phyloP scores from a whole-genome alignment of 2,113 vertebrate genomes.

The Takifugu bimaculatus region DNA sequence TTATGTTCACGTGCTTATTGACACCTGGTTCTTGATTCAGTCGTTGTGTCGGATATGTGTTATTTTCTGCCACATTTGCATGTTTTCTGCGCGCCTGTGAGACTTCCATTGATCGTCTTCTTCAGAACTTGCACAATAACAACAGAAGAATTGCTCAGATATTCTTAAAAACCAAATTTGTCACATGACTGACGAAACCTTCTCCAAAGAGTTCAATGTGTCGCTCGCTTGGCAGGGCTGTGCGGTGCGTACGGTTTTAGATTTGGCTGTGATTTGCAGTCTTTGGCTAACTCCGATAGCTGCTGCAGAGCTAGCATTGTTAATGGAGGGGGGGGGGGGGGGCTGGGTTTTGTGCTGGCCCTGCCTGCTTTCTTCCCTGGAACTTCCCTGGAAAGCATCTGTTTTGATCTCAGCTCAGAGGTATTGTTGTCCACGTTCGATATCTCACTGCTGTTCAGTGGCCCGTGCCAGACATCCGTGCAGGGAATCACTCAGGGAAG shows the following conservation, averaged over 20 bases:
- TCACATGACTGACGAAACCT: no score
- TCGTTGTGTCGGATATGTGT: no score
- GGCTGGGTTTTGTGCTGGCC: constrained; percentile 38
- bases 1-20: no score
- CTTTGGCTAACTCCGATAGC: constrained; percentile 36
- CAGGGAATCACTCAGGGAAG: constrained; percentile 8
- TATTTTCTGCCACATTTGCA: no score
- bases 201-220: constrained; percentile 33
- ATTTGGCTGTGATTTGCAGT: constrained; percentile 33
- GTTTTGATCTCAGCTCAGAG: constrained; percentile 43
- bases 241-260: constrained; percentile 30
- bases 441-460: constrained; percentile 30
- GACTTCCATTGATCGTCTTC: no score
- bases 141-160: no score
- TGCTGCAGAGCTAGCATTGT: constrained; percentile 40
- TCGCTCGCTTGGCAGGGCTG: constrained; percentile 34
- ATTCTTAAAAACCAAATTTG: no score
- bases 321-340: constrained; percentile 14
- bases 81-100: no score
- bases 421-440: constrained; percentile 41
- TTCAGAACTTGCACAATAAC: no score
- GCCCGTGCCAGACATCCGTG: constrained; percentile 5
- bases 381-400: constrained; percentile 35
- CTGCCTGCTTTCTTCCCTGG: constrained; percentile 31
- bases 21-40: no score